phyloP scores from a whole-genome alignment of 2,888 invertebrate species.

The Aleiodes leptofemur region DNA sequence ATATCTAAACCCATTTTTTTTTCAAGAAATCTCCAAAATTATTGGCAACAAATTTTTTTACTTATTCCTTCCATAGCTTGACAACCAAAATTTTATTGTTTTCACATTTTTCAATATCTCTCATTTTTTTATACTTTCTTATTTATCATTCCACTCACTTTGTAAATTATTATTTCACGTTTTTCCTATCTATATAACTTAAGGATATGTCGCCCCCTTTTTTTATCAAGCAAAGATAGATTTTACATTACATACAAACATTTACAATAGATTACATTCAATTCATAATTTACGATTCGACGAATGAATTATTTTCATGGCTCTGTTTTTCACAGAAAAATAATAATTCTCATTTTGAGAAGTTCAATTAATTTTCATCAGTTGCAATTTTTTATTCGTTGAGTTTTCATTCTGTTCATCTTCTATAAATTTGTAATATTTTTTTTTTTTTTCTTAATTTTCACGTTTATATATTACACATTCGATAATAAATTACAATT shows the following conservation, averaged over 20 bases:
- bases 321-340: background rate
- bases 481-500: constrained; percentile 26
- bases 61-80: no score
- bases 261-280: constrained; percentile 73
- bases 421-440: no score
- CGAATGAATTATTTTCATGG: constrained; percentile 44
- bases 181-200: constrained; percentile 44
- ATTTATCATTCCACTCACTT: constrained; percentile 36
- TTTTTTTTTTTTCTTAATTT: no score
- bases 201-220: constrained; percentile 49
- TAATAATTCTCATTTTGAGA: no score
- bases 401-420: no score
- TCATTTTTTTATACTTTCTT: constrained; percentile 31
- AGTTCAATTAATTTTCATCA: no score
- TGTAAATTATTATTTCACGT: constrained; percentile 14
- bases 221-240: constrained; percentile 68
- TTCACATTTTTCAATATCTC: background rate
- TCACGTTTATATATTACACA: constrained; percentile 4
- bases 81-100: no score
- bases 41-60: no score
- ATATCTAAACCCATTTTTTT: no score
- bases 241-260: constrained; percentile 73
- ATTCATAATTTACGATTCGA: constrained; percentile 53
- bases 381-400: no score
- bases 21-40: no score